These are phyloP conservation scores for Colostygia pectinataria DNA, from an alignment of 2,888 invertebrate species.

Conservation along the genomic window DNA sequence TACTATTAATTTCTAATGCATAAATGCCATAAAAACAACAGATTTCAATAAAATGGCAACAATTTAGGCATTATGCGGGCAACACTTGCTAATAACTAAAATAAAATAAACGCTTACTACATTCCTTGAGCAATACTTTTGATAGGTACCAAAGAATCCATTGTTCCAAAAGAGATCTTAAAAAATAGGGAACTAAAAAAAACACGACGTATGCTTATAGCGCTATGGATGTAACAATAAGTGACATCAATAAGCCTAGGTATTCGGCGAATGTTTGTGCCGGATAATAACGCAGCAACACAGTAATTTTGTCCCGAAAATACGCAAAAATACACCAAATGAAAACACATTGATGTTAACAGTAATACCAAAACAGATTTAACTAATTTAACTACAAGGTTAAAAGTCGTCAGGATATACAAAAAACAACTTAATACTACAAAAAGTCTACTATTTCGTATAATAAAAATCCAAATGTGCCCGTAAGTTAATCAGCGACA, in stretches of 20 bases:
- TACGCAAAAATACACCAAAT: neutral
- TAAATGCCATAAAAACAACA: constrained; percentile 25
- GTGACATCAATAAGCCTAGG: constrained; percentile 13
- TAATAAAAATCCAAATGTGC: constrained; percentile 28
- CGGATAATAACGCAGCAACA: neutral
- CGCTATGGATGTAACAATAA: constrained; percentile 45
- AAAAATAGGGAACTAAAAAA: constrained; percentile 47
- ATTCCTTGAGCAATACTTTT: constrained; percentile 66
- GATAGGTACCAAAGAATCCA: constrained; percentile 57
- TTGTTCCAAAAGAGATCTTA: constrained; percentile 64
- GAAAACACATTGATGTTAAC: constrained; percentile 35
- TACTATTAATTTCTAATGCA: constrained; percentile 16
- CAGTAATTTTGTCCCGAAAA: neutral
- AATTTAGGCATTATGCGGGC: constrained; percentile 21
- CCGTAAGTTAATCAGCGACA: constrained; percentile 11
- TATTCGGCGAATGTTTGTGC: constrained; percentile 1
- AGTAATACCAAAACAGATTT: constrained; percentile 39
- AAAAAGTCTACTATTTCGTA: constrained; percentile 20
- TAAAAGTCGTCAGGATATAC: constrained; percentile 45
- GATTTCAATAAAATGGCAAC: constrained; percentile 30
- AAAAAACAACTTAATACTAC: constrained; percentile 49
- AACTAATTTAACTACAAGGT: constrained; percentile 50
- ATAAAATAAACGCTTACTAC: constrained; percentile 44
- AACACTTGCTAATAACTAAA: constrained; percentile 32
- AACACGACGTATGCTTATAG: constrained; percentile 46